phyloP scores from a whole-genome alignment of 2,888 invertebrate species.

The Idaea straminata region DNA sequence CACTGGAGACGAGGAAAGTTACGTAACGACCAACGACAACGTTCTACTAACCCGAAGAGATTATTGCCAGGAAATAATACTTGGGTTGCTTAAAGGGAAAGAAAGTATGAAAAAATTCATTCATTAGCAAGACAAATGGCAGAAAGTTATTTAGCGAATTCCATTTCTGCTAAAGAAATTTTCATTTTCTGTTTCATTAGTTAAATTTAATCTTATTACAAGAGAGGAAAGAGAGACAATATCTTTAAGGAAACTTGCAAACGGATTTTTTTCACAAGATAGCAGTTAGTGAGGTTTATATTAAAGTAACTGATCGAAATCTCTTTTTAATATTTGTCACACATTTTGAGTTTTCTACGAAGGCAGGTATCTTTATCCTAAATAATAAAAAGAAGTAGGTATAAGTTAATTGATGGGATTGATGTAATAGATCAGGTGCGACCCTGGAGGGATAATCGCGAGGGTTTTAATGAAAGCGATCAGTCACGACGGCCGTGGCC shows the following conservation, averaged over 20 bases:
- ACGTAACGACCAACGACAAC: neutral
- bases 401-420: constrained; percentile 22
- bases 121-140: constrained; percentile 62
- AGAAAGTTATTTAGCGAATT: constrained; percentile 64
- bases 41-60: constrained; percentile 22
- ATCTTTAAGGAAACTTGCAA: constrained; percentile 57
- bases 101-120: constrained; percentile 41
- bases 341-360: neutral
- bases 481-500: constrained; percentile 36
- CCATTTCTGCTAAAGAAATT: constrained; percentile 57
- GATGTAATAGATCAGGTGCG: constrained; percentile 40
- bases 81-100: constrained; percentile 27
- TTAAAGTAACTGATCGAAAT: too few relatives aligned
- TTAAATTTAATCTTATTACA: constrained; percentile 72
- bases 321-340: neutral
- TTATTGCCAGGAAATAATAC: constrained; percentile 23
- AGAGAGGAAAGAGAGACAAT: constrained; percentile 51
- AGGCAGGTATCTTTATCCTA: neutral
- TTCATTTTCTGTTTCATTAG: constrained; percentile 75
- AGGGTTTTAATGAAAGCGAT: constrained; percentile 51
- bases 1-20: neutral
- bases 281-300: neutral
- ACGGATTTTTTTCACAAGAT: constrained; percentile 37
- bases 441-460: constrained; percentile 40
- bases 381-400: neutral